A percentile compares a stretch with the other conserved stretches of the same genome.
Conservation (phyloP, 2,113 vertebrate species). For the Entelurus aequoreus region DNA sequence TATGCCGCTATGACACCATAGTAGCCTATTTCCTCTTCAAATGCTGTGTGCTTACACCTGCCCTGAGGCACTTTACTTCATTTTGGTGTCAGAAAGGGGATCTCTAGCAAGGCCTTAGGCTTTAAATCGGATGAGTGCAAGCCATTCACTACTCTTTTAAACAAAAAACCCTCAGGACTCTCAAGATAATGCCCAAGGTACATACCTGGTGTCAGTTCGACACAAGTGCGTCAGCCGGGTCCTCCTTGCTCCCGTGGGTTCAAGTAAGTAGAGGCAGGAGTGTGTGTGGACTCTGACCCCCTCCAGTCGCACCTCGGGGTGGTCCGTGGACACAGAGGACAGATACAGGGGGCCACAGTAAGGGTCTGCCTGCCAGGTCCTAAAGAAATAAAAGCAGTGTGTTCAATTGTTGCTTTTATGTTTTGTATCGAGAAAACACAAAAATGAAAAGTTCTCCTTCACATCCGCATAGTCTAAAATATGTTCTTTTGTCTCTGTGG, state of each 20-base stretch:
- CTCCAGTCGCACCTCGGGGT: constrained; percentile 36
- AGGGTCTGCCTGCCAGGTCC: constrained; percentile 72
- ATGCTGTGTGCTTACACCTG: neutral
- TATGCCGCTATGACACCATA: neutral
- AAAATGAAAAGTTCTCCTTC: neutral
- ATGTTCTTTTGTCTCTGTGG: neutral
- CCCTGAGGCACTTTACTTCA: neutral
- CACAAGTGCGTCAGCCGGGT: constrained; percentile 74
- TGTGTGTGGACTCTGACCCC: constrained; percentile 66
- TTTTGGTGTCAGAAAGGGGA: neutral
- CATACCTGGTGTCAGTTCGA: constrained; percentile 72
- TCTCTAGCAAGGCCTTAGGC: neutral
- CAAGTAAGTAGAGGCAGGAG: constrained; percentile 72
- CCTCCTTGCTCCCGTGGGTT: constrained; percentile 62
- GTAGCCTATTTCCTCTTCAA: neutral
- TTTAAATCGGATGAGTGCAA: neutral
- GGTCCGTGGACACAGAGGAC: constrained; percentile 68
- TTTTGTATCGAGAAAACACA: neutral
- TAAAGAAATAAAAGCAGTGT: constrained; percentile 22
- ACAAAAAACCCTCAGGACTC: too few species aligned
- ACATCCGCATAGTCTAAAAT: neutral
- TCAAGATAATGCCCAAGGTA: too few species aligned
- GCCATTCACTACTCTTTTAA: too few species aligned
- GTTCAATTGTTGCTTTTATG: too few species aligned
- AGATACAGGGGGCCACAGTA: constrained; percentile 61